Evolutionary conservation across 2,113 vertebrate species (phyloP).

Genomic region (Tachuris rubrigastra): DNA sequence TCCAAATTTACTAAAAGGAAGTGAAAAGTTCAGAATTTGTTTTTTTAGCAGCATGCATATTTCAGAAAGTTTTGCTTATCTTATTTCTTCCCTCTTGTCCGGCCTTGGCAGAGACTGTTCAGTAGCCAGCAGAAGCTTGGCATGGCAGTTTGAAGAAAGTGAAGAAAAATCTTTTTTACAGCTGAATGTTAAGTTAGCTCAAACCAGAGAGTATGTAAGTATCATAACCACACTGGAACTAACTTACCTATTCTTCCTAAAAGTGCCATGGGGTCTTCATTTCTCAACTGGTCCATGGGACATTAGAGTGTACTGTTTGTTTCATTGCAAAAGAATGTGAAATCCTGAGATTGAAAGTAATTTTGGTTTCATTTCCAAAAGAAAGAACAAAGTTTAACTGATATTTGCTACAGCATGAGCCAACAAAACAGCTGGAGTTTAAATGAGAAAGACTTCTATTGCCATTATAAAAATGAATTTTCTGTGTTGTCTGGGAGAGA

Average conservation of each 20-base stretch:
- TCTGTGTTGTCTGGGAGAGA: constrained; percentile 6
- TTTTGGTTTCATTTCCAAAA: constrained; percentile 3
- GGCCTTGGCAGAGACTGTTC: background rate
- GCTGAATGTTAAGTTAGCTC: background rate
- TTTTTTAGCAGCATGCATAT: background rate
- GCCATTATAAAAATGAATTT: background rate
- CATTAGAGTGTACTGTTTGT: constrained; percentile 5
- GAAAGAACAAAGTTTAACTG: background rate
- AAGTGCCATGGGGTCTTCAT: constrained; percentile 24
- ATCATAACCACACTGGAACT: constrained; percentile 31
- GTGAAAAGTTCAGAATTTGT: background rate
- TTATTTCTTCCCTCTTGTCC: background rate
- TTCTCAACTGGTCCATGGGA: background rate
- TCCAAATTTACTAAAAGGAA: background rate
- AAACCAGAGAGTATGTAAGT: background rate
- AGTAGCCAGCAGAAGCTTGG: background rate
- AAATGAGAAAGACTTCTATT: constrained; percentile 3
- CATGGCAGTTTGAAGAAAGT: background rate
- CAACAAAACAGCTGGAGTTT: constrained; percentile 52
- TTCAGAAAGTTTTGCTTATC: background rate
- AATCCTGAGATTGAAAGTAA: background rate
- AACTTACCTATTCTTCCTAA: constrained; percentile 51
- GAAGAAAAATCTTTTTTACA: background rate
- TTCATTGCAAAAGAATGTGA: constrained; percentile 32
- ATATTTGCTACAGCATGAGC: background rate